Base-by-base conservation (phyloP, 2,888 invertebrate species). In the Heliconius aoede region DNA sequence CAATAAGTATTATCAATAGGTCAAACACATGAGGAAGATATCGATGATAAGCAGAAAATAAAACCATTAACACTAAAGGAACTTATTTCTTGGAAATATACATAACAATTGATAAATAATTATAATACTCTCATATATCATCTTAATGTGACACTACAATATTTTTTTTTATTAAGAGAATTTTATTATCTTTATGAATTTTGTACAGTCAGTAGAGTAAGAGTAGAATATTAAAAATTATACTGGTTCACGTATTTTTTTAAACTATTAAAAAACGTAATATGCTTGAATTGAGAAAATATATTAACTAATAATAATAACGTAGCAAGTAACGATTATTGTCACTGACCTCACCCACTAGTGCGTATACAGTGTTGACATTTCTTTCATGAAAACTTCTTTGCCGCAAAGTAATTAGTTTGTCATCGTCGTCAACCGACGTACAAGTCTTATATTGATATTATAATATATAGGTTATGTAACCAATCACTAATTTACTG, bases 11-110 rank as follows among this genome's bases (percentile, higher is more conserved):
- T 73, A 76, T 71, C 76, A 11, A 73, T 15, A 76, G 76, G 78
- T 73, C 78, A 78, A 65, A 73, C 60, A 46, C 36, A 65, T 69
- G 62, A 78, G 73, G 76, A 58, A 76, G 71, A 26, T 58, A 32
- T 32, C n/a, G 32, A 11, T 60, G 60, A 32, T 60, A 36, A 30
- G 46, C 4, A 62, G 40, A 72, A 75, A 76, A 69, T 68, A 72
- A 77, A 46, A 40, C 28, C 24, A 61, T 72, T 58, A 24, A 60
- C 21, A 24, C 11, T 13, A 60, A 58, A 69, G 2, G 15, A 51
- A 62, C 30, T 11, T 65, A 11, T 21, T 72, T 72, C 60, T 72
- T 72, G 40, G 64, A 32, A n/a, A 46, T 62, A n/a, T 15, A 30
- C 18, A 72, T 61, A 15, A 64, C 4, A 51, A 30, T 24, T 61